Evolutionary conservation across 2,797 vertebrate genomes (phyloP), one percentile per base, ranked within the genome.

Genomic region (Darevskia nairensis): DNA sequence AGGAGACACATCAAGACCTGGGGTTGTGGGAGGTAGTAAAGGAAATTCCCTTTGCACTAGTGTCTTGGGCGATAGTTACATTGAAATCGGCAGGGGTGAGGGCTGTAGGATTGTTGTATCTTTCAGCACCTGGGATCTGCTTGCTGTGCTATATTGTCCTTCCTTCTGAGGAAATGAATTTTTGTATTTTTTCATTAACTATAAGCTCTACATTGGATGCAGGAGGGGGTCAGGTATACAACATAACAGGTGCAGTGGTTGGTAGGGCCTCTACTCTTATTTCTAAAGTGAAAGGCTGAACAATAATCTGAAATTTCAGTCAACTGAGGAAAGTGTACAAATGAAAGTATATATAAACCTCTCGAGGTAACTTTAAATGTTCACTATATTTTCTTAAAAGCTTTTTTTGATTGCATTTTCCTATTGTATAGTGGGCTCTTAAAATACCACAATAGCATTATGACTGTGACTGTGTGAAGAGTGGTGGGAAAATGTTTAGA

Each of bases 131-230:
- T 86, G 89, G 85, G 76, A 68, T 94, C 78, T 86, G 88, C 91
- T 90, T 92, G 1, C 90, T 86, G 32, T 92, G 93, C 94, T 95
- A 91, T 90, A 94, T 50, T 91, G 44, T 91, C 93, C 92, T 95
- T 92, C 93, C 93, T 94, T 89, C 91, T 11, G 29, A 94, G 95
- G 95, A 96, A 96, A 96, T 95, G 89, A 96, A 94, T 86, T 94
- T 94, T 89, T 92, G 91, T 90, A 84, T 95, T 95, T 89, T 55
- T 95, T 95, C 94, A 95, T 95, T 96, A 95, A 95, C 87, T 92
- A 93, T 90, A 95, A 90, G 91, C 39, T 90, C 86, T 89, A 78
- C 83, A 92, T 89, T 75, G 89, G 87, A 92, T 95, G 91, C 90
- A 71, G 82, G 86, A 87, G 86, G 87, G 50, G 93, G 94, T 95